Percentiles rank a stretch among this genome's conserved stretches.
These are phyloP conservation scores for Cephus rjabovi DNA, from an alignment of 2,888 invertebrate genomes.

Conservation along the genomic window DNA sequence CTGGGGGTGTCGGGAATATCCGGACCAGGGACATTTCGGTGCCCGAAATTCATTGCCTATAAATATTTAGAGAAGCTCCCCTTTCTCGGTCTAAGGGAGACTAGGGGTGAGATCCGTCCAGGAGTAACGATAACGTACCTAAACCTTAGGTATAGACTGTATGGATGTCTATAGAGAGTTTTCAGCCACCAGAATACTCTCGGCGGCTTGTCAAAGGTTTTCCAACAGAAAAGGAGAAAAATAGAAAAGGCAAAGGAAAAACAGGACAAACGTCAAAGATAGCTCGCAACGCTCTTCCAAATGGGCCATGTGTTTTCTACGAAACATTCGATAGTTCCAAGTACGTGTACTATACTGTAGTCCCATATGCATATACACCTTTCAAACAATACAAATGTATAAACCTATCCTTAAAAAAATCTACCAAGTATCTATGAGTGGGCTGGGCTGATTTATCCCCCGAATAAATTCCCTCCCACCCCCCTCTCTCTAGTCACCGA, in stretches of 20 bases:
- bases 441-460: not conserved
- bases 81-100: not conserved
- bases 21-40: slow-evolving; percentile 1
- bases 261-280: not conserved
- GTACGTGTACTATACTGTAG: not conserved
- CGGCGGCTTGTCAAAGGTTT: slow-evolving; percentile 24
- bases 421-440: not conserved
- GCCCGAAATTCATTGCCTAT: slow-evolving; percentile 6
- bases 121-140: slow-evolving; percentile 1
- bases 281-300: not conserved
- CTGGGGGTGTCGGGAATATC: not conserved
- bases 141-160: not conserved
- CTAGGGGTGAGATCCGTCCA: slow-evolving; percentile 1
- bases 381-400: not conserved
- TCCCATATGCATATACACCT: not conserved
- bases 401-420: not conserved
- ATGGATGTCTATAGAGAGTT: slow-evolving; percentile 19
- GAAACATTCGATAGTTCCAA: not conserved
- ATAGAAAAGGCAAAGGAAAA: not conserved
- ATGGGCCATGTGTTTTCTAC: slow-evolving; percentile 5
- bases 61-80: slow-evolving; percentile 7
- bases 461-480: not conserved
- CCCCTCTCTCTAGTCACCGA: not conserved
- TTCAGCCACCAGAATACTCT: slow-evolving; percentile 17
- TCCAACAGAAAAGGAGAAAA: not conserved